Evolutionary conservation across 2,797 vertebrate genomes (phyloP).

Genomic region (Eulemur rubriventer): DNA sequence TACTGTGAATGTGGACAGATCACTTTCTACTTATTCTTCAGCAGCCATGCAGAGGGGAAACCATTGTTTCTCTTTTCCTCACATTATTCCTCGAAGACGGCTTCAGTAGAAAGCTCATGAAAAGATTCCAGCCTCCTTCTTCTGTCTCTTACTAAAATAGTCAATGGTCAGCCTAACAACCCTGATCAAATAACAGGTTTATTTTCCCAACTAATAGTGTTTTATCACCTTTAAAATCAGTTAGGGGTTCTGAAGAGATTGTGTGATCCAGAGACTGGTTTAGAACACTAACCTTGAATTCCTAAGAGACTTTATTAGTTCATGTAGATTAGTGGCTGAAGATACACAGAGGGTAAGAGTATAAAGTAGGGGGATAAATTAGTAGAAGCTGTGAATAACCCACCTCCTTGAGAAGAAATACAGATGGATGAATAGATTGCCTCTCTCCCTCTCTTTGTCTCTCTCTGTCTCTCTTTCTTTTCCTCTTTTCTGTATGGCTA

Average conservation of each 20-base stretch:
- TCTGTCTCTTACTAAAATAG: not conserved
- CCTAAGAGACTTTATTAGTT: not conserved
- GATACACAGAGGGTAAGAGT: not conserved
- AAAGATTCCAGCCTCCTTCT: not conserved
- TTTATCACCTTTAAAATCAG: conserved; percentile 50
- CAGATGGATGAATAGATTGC: not conserved
- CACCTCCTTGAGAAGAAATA: conserved; percentile 15
- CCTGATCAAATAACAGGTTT: not conserved
- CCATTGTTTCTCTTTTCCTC: not conserved
- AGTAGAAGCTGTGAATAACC: not conserved
- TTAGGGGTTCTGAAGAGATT: not conserved
- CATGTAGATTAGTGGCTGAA: not conserved
- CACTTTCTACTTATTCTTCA: not conserved
- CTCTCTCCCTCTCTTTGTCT: not conserved
- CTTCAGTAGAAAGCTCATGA: not conserved
- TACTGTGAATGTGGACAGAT: not conserved
- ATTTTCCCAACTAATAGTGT: not conserved
- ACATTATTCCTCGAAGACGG: not conserved
- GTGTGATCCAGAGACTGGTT: not conserved
- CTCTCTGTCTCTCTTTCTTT: not conserved
- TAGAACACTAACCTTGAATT: not conserved
- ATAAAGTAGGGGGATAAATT: not conserved
- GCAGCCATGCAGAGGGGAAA: not conserved
- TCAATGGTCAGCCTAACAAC: not conserved
- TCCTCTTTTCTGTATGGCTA: not conserved